phyloP scores from a whole-genome alignment of 2,113 vertebrate species.

The Pollachius pollachius region DNA sequence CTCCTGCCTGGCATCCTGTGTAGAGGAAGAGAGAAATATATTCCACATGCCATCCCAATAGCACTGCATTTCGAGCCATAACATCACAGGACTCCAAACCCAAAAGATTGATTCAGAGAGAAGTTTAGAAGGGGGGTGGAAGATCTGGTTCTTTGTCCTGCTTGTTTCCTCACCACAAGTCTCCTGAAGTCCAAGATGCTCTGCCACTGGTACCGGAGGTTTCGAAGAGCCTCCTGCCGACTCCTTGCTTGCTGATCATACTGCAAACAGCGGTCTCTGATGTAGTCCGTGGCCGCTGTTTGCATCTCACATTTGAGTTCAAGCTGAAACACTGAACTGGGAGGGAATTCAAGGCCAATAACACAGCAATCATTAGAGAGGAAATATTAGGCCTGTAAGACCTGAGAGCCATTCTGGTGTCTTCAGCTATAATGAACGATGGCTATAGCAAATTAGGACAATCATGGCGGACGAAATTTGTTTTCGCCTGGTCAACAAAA shows the following conservation, averaged over 20 bases:
- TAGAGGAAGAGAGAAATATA: slow-evolving; percentile 17
- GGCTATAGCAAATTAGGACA: no score
- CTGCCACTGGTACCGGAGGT: slow-evolving; percentile 77
- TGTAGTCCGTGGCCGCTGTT: slow-evolving; percentile 59
- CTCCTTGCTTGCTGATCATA: slow-evolving; percentile 61
- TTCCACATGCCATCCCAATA: neutral
- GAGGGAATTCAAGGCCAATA: neutral
- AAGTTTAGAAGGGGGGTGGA: no score
- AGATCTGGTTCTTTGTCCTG: no score
- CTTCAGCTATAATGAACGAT: no score
- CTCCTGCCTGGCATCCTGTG: slow-evolving; percentile 72
- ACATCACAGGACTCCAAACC: neutral
- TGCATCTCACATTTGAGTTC: slow-evolving; percentile 72
- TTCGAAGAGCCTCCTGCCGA: slow-evolving; percentile 66
- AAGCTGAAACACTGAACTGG: slow-evolving; percentile 73
- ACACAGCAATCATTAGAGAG: neutral
- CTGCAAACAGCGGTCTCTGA: slow-evolving; percentile 60
- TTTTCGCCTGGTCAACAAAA: no score
- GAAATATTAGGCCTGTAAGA: no score
- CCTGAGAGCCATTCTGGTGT: no score
- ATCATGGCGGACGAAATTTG: no score
- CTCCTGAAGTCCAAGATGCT: slow-evolving; percentile 76
- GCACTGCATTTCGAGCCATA: neutral
- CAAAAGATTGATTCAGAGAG: neutral
- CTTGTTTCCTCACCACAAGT: slow-evolving; percentile 64